These are phyloP conservation scores for Machaerirhynchus nigripectus DNA, from an alignment of 2,113 vertebrate species.

Conservation along the genomic window DNA sequence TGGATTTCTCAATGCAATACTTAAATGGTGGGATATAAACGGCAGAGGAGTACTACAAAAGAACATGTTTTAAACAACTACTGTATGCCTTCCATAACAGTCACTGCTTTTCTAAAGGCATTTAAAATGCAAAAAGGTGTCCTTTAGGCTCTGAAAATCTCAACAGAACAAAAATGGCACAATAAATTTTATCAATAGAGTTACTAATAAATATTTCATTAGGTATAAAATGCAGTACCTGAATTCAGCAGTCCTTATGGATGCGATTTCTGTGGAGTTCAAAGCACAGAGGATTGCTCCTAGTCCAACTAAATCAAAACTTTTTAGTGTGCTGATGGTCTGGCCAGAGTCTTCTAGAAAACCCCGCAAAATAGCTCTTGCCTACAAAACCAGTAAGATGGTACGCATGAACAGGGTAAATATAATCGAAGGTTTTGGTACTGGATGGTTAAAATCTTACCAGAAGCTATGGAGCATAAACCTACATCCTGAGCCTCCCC, in stretches of 20 bases:
- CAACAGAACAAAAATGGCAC: neutral
- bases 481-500: neutral
- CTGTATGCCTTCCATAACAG: neutral
- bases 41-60: neutral
- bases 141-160: neutral
- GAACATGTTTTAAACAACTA: neutral
- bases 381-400: slow-evolving; percentile 51
- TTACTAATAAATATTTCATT: neutral
- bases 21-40: neutral
- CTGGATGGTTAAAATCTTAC: neutral
- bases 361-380: slow-evolving; percentile 70
- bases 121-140: neutral
- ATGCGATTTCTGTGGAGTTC: slow-evolving; percentile 65
- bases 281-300: slow-evolving; percentile 74
- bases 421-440: neutral
- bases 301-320: slow-evolving; percentile 79
- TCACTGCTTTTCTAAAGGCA: neutral
- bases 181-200: neutral
- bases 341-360: slow-evolving; percentile 78
- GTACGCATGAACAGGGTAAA: neutral
- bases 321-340: slow-evolving; percentile 67
- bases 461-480: neutral
- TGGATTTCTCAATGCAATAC: neutral
- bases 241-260: slow-evolving; percentile 74
- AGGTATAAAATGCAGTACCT: slow-evolving; percentile 62